phyloP scores from a whole-genome alignment of 2,113 vertebrate species.

The Sceloporus tristichus region DNA sequence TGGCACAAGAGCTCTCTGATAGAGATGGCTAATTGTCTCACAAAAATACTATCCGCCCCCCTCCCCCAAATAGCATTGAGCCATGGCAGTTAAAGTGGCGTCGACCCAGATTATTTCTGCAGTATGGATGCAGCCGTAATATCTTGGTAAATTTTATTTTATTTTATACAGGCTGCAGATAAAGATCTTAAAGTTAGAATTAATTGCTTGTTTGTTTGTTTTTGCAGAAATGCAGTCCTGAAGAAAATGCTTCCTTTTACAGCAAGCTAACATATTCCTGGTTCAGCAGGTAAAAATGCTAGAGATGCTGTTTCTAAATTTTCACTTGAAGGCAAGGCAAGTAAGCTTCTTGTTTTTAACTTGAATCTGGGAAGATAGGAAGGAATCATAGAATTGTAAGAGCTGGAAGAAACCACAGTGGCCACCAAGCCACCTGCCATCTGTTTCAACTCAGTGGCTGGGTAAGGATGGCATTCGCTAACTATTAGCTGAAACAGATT shows the following conservation, averaged over 20 bases:
- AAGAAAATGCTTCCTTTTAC: constrained; percentile 65
- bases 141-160: neutral
- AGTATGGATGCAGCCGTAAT: too few species aligned
- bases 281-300: constrained; percentile 65
- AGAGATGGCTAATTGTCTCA: too few species aligned
- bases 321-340: neutral
- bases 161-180: neutral
- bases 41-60: too few species aligned
- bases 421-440: too few species aligned
- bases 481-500: too few species aligned
- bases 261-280: constrained; percentile 71
- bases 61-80: too few species aligned
- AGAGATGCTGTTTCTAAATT: neutral
- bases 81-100: too few species aligned
- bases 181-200: neutral
- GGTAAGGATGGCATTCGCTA: too few species aligned
- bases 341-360: neutral
- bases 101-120: too few species aligned
- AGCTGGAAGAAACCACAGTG: too few species aligned
- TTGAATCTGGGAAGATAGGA: neutral
- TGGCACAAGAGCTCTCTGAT: too few species aligned
- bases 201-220: constrained; percentile 28
- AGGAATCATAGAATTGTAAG: neutral
- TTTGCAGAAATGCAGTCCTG: constrained; percentile 64
- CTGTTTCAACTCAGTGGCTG: too few species aligned